These are phyloP conservation scores for Gila robusta DNA, from an alignment of 2,797 vertebrate species.

Conservation along the genomic window DNA sequence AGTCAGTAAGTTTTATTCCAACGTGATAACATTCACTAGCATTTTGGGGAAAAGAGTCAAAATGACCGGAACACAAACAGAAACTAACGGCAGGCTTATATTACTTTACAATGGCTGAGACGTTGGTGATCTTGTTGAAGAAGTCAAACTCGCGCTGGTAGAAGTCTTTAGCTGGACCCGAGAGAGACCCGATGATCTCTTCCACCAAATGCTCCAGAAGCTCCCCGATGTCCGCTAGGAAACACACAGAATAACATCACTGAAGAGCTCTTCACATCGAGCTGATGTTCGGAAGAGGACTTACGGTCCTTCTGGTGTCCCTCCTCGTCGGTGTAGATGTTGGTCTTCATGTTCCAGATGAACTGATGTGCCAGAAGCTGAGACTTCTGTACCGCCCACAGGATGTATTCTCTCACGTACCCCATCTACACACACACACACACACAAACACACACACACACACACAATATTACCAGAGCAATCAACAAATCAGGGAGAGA, in stretches of 20 bases:
- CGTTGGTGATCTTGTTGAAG: slow-evolving; percentile 32
- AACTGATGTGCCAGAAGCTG: slow-evolving; percentile 97
- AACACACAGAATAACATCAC: not conserved
- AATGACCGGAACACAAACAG: not conserved
- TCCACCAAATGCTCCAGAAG: slow-evolving; percentile 94
- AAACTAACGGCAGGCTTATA: too few relatives aligned
- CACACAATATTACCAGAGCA: not conserved
- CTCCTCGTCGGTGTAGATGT: slow-evolving; percentile 93
- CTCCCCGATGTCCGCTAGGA: slow-evolving; percentile 92
- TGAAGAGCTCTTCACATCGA: not conserved
- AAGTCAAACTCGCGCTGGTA: slow-evolving; percentile 34
- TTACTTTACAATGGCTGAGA: slow-evolving; percentile 20
- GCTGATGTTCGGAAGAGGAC: slow-evolving; percentile 40
- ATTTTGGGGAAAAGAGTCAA: rapidly evolving
- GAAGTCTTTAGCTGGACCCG: slow-evolving; percentile 83
- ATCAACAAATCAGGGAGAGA: too few relatives aligned
- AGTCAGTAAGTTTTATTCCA: not conserved
- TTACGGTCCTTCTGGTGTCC: slow-evolving; percentile 94
- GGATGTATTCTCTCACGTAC: slow-evolving; percentile 95
- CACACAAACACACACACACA: slow-evolving; percentile 2
- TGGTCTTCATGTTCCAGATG: slow-evolving; percentile 99
- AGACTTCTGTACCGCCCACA: slow-evolving; percentile 95
- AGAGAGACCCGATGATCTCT: slow-evolving; percentile 93
- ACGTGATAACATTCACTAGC: not conserved
- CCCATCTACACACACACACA: slow-evolving; percentile 85